Base-by-base conservation (phyloP, 1,140 invertebrate genomes). In the Ladona fulva region DNA sequence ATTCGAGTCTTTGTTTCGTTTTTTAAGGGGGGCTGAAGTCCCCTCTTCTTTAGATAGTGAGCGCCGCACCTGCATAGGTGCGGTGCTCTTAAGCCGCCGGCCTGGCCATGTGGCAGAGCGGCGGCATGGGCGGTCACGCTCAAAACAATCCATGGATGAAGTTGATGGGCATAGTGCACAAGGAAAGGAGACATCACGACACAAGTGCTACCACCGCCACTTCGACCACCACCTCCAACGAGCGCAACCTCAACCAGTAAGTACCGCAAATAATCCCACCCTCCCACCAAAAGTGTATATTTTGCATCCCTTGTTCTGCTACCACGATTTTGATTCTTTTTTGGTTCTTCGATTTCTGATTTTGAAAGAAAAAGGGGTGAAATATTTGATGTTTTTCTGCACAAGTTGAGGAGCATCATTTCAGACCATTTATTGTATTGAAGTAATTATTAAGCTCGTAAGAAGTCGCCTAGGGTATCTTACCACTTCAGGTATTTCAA, bases 61-160 rank as follows among this genome's bases (percentile, higher is more conserved):
- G 52, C 52, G 52, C 52, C 52, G 52, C 52, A 66, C 52, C 52
- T 66, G 14, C 12, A 22, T 16, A 22, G 52, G 52, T 66, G 52
- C 52, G 52, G 52, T 22, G 52, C 52, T 66, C 52, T 66, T 66
- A 6, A 66, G 52, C 52, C 52, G 52, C 52, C 52, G 52, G 52
- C 52, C 52, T 66, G 52, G 52, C 52, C 85, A 92, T 93, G 91
- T 92, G 91, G 91, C 91, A 92, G 85, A 91, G 91, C 85, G 89
- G 90, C 80, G 88, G 90, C 86, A 77, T 78, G 25, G 80, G 77
- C 37, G 77, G 78, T 24, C 90, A 91, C 82, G 89, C 86, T 81
- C 87, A 87, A 82, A 92, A 92, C 88, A 93, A 92, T 85, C 91
- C 92, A 80, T 93, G 92, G 92, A 91, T 92, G 89, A 92, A 92